phyloP scores from a whole-genome alignment of 2,888 invertebrate genomes.

The Xestia xanthographa region DNA sequence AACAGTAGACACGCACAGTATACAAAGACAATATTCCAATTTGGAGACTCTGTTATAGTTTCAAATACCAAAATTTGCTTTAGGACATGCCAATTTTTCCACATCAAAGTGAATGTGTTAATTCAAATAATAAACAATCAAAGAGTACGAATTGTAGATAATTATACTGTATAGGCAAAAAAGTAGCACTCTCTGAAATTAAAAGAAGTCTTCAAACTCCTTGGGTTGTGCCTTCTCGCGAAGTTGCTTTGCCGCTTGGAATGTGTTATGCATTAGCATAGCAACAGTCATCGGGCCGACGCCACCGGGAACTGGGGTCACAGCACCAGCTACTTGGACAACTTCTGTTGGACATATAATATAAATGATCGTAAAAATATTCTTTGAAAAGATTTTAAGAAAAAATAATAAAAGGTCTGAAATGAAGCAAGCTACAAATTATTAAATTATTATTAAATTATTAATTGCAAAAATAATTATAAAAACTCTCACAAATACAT shows the following conservation, averaged over 20 bases:
- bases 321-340: constrained; percentile 94
- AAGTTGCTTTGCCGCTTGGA: constrained; percentile 92
- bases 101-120: neutral
- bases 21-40: constrained; percentile 18
- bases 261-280: constrained; percentile 97
- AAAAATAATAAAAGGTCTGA: too few relatives aligned
- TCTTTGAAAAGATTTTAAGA: too few relatives aligned
- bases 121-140: neutral
- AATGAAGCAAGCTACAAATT: too few relatives aligned
- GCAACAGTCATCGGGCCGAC: constrained; percentile 98
- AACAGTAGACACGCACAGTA: neutral
- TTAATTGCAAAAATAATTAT: too few relatives aligned
- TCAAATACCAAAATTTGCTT: neutral
- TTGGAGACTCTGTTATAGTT: constrained; percentile 10
- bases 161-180: neutral
- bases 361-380: too few relatives aligned
- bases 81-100: neutral
- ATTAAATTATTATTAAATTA: too few relatives aligned
- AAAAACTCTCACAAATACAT: too few relatives aligned
- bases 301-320: constrained; percentile 97
- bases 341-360: constrained; percentile 89
- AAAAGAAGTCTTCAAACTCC: constrained; percentile 17
- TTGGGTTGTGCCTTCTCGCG: constrained; percentile 68
- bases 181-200: neutral
- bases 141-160: constrained; percentile 1